Conservation (phyloP, 92 coral and sea anemone genomes). For the Paramuricea clavata region DNA sequence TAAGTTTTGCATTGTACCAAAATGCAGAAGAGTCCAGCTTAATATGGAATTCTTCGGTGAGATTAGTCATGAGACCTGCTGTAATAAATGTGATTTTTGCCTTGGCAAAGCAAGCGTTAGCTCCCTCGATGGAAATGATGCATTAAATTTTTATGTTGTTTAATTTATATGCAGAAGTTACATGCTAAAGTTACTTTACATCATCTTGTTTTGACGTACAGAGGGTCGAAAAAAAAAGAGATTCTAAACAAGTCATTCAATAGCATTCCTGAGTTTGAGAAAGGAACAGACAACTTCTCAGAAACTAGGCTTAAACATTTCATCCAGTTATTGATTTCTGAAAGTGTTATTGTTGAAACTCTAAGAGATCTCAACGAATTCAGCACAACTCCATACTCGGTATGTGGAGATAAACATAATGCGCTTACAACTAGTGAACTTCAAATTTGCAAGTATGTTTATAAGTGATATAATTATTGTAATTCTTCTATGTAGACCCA, state of each 20-base stretch:
- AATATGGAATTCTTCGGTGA: neutral
- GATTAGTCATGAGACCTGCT: neutral
- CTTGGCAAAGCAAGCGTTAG: neutral
- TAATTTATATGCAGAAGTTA: neutral
- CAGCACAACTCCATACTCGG: neutral
- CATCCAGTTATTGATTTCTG: neutral
- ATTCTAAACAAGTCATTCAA: neutral
- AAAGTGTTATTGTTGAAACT: neutral
- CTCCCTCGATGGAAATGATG: neutral
- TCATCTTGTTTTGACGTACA: neutral
- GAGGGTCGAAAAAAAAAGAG: neutral
- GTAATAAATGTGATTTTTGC: constrained; percentile 1
- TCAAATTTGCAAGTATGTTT: neutral
- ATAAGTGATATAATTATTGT: too few species aligned
- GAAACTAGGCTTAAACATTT: neutral
- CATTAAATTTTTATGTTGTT: neutral
- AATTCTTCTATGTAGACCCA: too few species aligned
- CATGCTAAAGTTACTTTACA: neutral
- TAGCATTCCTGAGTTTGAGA: neutral
- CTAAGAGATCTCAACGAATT: neutral
- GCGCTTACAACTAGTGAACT: neutral
- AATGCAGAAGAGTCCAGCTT: neutral
- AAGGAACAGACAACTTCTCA: neutral
- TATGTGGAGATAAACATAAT: neutral
- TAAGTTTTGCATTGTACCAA: neutral